Evolutionary conservation across 2,888 invertebrate species (phyloP).

Genomic region (Ctenicera cuprea): DNA sequence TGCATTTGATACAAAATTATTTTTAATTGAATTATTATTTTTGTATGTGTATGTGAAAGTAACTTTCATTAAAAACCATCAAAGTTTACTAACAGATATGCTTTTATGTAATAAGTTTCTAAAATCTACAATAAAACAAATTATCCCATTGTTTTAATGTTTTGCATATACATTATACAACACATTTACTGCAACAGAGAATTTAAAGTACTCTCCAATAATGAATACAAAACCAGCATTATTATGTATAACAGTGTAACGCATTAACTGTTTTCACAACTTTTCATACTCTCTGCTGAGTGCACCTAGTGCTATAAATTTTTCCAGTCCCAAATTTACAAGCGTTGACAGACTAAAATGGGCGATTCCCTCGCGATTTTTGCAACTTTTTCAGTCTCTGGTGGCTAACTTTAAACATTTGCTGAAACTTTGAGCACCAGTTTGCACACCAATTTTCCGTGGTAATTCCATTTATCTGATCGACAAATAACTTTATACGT

Average conservation of each 20-base stretch:
- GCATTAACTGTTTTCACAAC: slow-evolving; percentile 18
- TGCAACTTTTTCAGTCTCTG: slow-evolving; percentile 35
- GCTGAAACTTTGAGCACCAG: slow-evolving; percentile 18
- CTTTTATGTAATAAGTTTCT: too few species aligned
- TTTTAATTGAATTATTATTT: too few species aligned
- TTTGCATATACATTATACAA: too few species aligned
- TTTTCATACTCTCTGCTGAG: neutral
- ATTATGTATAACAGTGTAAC: slow-evolving; percentile 13
- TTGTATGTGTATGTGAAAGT: too few species aligned
- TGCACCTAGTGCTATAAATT: slow-evolving; percentile 35
- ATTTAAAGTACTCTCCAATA: too few species aligned
- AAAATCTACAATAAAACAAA: too few species aligned
- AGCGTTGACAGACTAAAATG: slow-evolving; percentile 42
- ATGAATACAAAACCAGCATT: neutral
- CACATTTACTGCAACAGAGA: too few species aligned
- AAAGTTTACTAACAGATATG: too few species aligned
- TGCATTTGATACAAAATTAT: too few species aligned
- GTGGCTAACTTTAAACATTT: slow-evolving; percentile 40
- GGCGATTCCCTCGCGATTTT: slow-evolving; percentile 41
- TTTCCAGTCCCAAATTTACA: slow-evolving; percentile 36
- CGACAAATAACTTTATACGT: slow-evolving; percentile 22
- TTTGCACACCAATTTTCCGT: slow-evolving; percentile 23
- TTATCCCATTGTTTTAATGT: too few species aligned
- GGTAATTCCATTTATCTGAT: slow-evolving; percentile 28
- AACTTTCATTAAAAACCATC: too few species aligned